Base-by-base conservation (phyloP, 2,888 invertebrate species). In the Acanthopleura granulata region DNA sequence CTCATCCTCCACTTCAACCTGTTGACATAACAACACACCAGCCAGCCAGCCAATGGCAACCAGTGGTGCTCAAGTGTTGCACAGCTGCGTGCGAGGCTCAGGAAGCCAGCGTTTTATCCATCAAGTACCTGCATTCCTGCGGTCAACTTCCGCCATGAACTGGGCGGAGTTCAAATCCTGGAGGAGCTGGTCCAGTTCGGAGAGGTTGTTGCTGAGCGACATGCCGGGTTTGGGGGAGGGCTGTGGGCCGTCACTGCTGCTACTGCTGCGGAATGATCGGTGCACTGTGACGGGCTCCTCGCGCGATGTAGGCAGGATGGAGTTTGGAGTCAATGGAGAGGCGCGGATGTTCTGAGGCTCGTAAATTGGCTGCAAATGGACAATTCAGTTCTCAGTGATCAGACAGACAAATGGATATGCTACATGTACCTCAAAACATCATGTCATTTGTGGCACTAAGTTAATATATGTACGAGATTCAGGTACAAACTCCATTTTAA, bases 181-280 rank as follows among this genome's bases (percentile, higher is more conserved):
- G 75, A 98, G 92, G 74, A 98, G 92, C 22, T 95, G 95, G 91
- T 98, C 98, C 89, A 98, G 91, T 91, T 98, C 98, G 0, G 96
- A 95, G 70, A 97, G 92, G 91, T 97, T 96, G 83, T 94, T 95
- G 87, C 91, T 88, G 18, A 90, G 84, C 18, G 83, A 88, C 85
- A 85, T 87, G 49, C 82, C 27, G 50, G 71, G 71, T 57, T 29
- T 50, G n/a, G 51, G 66, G 14, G 75, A 74, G 49, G 73, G 57
- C 51, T 62, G 66, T 29, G 16, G 72, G 73, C 50, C 49, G 1
- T n/a, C 30, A 18, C 71, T 49, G 18, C 71, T 71, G 49, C 57
- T 40, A 12, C 57, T 57, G 22, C 57, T 18, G 22, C 29, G 4
- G 27, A 27, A 66, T 6, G 66, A 22, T 22, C 29, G 66, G 16